These are phyloP conservation scores for Eulemur albifrons DNA, from an alignment of 2,797 vertebrate species.

Conservation along the genomic window DNA sequence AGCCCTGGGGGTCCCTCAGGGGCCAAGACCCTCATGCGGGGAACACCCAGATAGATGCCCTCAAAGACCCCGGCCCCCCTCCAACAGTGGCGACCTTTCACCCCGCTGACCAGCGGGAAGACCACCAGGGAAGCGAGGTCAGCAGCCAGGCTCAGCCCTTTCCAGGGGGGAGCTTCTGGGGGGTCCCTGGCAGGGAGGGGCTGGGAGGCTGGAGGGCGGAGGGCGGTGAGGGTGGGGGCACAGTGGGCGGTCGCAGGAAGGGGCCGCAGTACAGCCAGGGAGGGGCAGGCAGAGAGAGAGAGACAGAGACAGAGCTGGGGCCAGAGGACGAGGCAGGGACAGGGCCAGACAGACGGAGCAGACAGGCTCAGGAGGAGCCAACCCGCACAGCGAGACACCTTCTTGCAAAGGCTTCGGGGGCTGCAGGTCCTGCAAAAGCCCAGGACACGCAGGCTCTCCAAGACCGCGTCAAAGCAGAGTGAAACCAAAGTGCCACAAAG, in stretches of 20 bases:
- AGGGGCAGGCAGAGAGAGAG: background rate
- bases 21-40: background rate
- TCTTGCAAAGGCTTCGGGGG: background rate
- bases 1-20: background rate
- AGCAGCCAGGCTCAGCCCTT: background rate
- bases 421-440: background rate
- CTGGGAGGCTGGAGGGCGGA: background rate
- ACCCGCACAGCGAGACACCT: background rate
- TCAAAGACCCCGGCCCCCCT: slow-evolving; percentile 34
- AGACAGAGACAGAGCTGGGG: background rate
- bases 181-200: background rate
- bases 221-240: background rate
- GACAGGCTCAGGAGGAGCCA: background rate
- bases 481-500: no score
- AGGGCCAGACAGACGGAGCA: background rate
- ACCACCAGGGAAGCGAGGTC: slow-evolving; percentile 56
- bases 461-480: no score
- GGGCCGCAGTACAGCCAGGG: background rate
- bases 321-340: background rate
- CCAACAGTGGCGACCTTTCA: slow-evolving; percentile 58
- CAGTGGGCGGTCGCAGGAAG: background rate
- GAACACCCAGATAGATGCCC: slow-evolving; percentile 60
- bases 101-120: slow-evolving; percentile 43
- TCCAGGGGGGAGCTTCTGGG: slow-evolving; percentile 60
- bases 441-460: no score